Evolutionary conservation across 2,113 vertebrate species (phyloP).

Genomic region (Pangasianodon hypophthalmus): DNA sequence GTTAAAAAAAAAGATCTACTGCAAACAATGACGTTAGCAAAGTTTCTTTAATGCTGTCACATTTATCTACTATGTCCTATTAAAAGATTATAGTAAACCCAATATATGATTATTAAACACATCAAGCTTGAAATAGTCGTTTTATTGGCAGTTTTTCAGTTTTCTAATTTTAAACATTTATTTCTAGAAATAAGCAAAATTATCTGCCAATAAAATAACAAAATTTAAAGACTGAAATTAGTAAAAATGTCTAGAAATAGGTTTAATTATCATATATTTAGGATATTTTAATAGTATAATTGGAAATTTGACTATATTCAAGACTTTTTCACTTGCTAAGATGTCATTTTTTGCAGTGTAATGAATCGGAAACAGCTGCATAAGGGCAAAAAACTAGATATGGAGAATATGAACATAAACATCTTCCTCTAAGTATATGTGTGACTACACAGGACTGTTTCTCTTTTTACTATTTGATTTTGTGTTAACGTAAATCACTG

Average conservation of each 20-base stretch:
- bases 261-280: neutral
- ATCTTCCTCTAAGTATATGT: neutral
- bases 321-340: neutral
- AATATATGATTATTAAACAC: neutral
- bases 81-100: neutral
- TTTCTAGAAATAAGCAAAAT: neutral
- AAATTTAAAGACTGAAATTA: neutral
- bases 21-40: neutral
- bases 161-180: neutral
- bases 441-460: neutral
- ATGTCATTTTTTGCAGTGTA: neutral
- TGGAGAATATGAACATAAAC: neutral
- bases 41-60: neutral
- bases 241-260: neutral
- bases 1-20: neutral
- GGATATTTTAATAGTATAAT: too few species aligned
- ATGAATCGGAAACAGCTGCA: neutral
- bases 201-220: neutral
- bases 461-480: neutral
- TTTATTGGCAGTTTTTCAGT: neutral
- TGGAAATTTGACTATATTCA: neutral
- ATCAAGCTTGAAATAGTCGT: neutral
- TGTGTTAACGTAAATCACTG: conserved; percentile 9
- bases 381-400: neutral
- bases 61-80: neutral